Evolutionary conservation across 1,140 invertebrate species (phyloP).

Genomic region (Magallana angulata): DNA sequence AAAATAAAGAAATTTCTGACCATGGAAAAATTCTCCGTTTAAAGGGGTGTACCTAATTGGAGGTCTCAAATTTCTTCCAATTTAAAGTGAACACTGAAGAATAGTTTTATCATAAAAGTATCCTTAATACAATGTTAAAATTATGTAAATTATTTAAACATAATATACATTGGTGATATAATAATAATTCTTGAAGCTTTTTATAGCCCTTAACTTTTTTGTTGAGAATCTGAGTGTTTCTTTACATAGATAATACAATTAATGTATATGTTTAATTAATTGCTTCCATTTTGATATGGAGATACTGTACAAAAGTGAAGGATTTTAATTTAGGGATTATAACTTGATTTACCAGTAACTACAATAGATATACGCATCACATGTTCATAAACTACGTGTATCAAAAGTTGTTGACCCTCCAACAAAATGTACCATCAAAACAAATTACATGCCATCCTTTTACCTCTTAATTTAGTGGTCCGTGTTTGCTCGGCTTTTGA

Average conservation of each 20-base stretch:
- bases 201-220: background rate
- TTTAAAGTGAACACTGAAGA: conserved; percentile 1
- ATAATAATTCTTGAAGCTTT: conserved; percentile 1
- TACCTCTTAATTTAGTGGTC: background rate
- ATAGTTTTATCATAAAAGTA: background rate
- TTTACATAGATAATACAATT: conserved; percentile 1
- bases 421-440: background rate
- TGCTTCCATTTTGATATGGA: background rate
- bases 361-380: conserved; percentile 5
- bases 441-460: background rate
- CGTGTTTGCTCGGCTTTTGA: background rate
- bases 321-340: background rate
- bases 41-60: background rate
- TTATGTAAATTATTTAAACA: background rate
- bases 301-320: background rate
- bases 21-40: background rate
- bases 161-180: conserved; percentile 1
- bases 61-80: conserved; percentile 5
- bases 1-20: background rate
- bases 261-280: background rate
- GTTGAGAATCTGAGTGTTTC: background rate
- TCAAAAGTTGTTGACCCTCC: background rate
- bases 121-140: background rate
- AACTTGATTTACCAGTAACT: background rate
- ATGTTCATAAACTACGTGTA: conserved; percentile 1